Base-by-base conservation (phyloP, 2,113 vertebrate species). In the Pelusios castaneus region DNA sequence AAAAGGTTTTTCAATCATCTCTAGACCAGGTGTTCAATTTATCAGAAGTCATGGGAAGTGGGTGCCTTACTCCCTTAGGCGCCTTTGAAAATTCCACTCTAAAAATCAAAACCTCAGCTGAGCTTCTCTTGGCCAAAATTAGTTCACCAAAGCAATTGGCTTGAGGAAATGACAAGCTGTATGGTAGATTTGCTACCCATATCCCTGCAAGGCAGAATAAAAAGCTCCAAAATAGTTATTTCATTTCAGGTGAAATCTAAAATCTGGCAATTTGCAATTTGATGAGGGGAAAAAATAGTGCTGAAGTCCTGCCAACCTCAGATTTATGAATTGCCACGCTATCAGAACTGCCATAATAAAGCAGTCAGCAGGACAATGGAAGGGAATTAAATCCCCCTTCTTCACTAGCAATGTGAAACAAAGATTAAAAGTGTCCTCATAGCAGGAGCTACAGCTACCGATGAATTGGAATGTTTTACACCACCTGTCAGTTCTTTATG, bases 71-170 rank as follows among this genome's bases (percentile, higher is more conserved):
- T 2, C 2, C 2, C 5, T 47, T 5, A 47, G 78, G 11, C 45
- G 78, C 34, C 24, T 90, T 17, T 52, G 60, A 63, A 78, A 93
- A 89, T 79, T 92, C 52, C 14, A 10, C 21, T 75, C 58, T 54
- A 94, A 92, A 92, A 92, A 83, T 87, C 88, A 82, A 80, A 96
- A 75, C 80, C 91, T 87, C 8, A 78, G 67, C 45, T n/a, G 27
- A 29, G 31, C 10, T 82, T 83, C 87, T 91, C 9, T 85, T 90
- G 51, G 19, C 78, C 76, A 92, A 78, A 51, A 83, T 88, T 10
- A 25, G 31, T 91, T 88, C 93, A 92, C 27, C 85, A 24, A 3
- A 87, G 34, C 24, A 88, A 80, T 38, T 90, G 4, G 1, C 92
- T 78, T 70, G 13, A 91, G 91, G 67, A 43, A 81, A 29, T 94